Base-by-base conservation (phyloP, 2,888 invertebrate species). In the Philonicus albiceps region DNA sequence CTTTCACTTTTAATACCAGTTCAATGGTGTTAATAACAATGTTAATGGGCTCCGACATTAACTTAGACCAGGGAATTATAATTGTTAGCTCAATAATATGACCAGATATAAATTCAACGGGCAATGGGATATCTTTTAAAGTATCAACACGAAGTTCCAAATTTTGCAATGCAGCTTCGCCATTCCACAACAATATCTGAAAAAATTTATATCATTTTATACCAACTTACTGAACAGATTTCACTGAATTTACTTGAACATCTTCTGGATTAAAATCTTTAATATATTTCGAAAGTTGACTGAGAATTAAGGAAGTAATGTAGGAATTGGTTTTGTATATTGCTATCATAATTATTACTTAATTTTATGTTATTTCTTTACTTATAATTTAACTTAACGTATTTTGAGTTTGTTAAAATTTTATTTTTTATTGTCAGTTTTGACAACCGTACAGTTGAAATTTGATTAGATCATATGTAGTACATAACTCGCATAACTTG, bases 21-120 rank as follows among this genome's bases (percentile, higher is more conserved):
- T 94, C 92, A 91, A 99, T 98, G 0, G 98, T 99, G 91, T 99
- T 98, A 88, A 99, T 98, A 5, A 98, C 98, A 86, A 98, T 96
- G 40, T 96, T 95, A 87, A 99, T 98, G 0, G 98, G 98, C 91
- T 98, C 98, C 0, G 98, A 98, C 88, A 97, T 96, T 85, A 99
- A 95, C 93, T 97, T 98, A 8, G 98, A 98, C 98, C 98, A 99
- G 86, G 98, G 98, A 85, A 99, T 98, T 90, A 96, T 96, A 89
- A 98, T 97, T 64, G 95, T 94, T 8, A 98, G 93, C 91, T 98
- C 97, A 90, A 98, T 97, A 89, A 99, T 98, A 90, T 98, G 97
- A 0, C 99, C 98, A 87, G 98, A 98, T 49, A 98, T 95, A 90
- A 99, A 96, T 88, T 96, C 96, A 90, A 99, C 97, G 0, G 99